Evolutionary conservation across 1,140 invertebrate species (phyloP).

Genomic region (Calliopsis andreniformis): DNA sequence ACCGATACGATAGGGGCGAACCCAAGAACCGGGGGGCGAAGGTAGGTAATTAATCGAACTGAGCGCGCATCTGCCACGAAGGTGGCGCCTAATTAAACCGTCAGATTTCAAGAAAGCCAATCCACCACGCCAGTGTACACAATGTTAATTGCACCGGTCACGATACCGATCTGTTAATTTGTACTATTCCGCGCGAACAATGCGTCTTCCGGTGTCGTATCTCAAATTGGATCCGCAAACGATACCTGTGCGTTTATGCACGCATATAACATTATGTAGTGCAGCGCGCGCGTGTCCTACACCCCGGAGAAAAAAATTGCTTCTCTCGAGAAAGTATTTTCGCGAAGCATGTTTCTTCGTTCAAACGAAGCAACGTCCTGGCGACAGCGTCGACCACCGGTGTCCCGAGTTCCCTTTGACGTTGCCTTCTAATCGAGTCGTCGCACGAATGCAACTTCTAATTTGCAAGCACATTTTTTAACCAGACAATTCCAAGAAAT

Average conservation of each 20-base stretch:
- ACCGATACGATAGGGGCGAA: slow-evolving; percentile 50
- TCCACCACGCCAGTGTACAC: slow-evolving; percentile 63
- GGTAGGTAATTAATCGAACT: slow-evolving; percentile 66
- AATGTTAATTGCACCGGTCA: slow-evolving; percentile 67
- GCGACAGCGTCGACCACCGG: slow-evolving; percentile 34
- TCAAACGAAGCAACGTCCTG: too few relatives aligned
- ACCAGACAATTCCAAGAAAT: too few relatives aligned
- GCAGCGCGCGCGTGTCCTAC: slow-evolving; percentile 8
- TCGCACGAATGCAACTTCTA: too few relatives aligned
- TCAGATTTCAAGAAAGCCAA: slow-evolving; percentile 71
- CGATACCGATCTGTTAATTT: slow-evolving; percentile 70
- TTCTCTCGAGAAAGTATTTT: neutral
- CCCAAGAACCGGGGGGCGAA: neutral
- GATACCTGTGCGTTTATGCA: slow-evolving; percentile 44
- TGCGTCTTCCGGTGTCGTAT: slow-evolving; percentile 65
- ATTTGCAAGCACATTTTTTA: too few relatives aligned
- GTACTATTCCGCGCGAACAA: slow-evolving; percentile 67
- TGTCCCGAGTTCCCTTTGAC: slow-evolving; percentile 56
- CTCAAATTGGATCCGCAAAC: slow-evolving; percentile 68
- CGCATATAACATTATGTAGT: neutral
- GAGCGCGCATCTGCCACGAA: slow-evolving; percentile 62
- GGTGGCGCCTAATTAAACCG: slow-evolving; percentile 70
- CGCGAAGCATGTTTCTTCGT: neutral
- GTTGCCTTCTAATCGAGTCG: slow-evolving; percentile 11
- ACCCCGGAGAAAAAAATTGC: slow-evolving; percentile 19